A percentile compares a stretch with the other conserved stretches of the same genome.
Evolutionary conservation across 1,140 invertebrate genomes (phyloP).

Genomic region (Drosophila takahashii): DNA sequence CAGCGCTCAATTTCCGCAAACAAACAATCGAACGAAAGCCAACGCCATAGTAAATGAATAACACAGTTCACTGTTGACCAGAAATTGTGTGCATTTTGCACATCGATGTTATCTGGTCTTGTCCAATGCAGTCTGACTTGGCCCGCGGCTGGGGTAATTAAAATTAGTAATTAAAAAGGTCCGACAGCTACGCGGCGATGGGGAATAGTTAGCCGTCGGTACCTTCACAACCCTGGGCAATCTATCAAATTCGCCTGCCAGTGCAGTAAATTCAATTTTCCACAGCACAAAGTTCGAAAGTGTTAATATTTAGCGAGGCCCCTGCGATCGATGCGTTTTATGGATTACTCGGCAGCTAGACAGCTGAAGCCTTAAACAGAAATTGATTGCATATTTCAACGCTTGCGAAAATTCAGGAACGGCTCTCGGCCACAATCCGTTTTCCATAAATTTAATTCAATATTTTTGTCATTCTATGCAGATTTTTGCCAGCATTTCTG

Average conservation of each 20-base stretch:
- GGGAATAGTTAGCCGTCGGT: not conserved
- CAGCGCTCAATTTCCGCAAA: slow-evolving; percentile 64
- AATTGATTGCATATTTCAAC: slow-evolving; percentile 14
- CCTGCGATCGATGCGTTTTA: slow-evolving; percentile 9
- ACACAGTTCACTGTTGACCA: not conserved
- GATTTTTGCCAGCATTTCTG: slow-evolving; percentile 25
- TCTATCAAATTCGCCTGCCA: slow-evolving; percentile 18
- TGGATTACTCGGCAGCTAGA: slow-evolving; percentile 24
- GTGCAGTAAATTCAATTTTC: slow-evolving; percentile 34
- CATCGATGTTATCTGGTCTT: slow-evolving; percentile 9
- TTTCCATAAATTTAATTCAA: slow-evolving; percentile 27
- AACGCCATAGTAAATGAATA: slow-evolving; percentile 9
- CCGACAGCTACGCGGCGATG: not conserved
- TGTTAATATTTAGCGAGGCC: slow-evolving; percentile 27
- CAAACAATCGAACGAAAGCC: slow-evolving; percentile 43
- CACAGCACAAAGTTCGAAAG: slow-evolving; percentile 14
- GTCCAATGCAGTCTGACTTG: not conserved
- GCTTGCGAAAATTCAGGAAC: not conserved
- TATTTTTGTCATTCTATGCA: slow-evolving; percentile 48
- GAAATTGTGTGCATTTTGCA: slow-evolving; percentile 39
- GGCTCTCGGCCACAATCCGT: not conserved
- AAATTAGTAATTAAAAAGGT: slow-evolving; percentile 70
- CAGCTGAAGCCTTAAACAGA: slow-evolving; percentile 28
- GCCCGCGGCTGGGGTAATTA: slow-evolving; percentile 35
- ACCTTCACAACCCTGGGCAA: not conserved